Conservation (phyloP, 2,113 vertebrate species). For the Heloderma charlesbogerti region DNA sequence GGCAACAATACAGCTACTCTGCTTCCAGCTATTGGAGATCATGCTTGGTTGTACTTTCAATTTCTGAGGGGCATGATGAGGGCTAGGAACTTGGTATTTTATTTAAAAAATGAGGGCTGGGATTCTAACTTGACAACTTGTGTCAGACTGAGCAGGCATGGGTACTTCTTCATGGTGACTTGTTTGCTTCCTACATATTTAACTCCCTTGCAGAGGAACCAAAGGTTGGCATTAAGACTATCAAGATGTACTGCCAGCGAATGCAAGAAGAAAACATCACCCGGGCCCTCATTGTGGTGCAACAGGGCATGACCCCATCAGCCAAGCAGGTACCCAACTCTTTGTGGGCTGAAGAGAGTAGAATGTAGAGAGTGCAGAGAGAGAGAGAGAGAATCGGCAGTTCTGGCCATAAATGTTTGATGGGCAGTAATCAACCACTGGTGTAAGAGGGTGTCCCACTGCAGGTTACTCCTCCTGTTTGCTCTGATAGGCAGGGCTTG, state of each 20-base stretch:
- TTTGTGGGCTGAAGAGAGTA: neutral
- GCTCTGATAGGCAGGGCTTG: neutral
- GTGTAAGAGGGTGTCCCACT: neutral
- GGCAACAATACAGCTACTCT: neutral
- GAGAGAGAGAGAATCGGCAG: too few species aligned
- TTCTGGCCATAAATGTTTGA: neutral
- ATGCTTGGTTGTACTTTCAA: neutral
- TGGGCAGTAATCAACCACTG: neutral
- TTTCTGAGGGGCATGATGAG: neutral
- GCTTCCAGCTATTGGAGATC: neutral
- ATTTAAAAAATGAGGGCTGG: neutral
- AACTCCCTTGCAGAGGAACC: constrained; percentile 86
- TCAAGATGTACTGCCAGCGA: constrained; percentile 98
- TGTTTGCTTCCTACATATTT: too few species aligned
- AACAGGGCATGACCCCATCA: constrained; percentile 98
- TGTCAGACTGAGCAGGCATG: neutral
- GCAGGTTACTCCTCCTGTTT: too few species aligned
- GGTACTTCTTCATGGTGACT: neutral
- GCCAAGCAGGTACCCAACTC: constrained; percentile 90
- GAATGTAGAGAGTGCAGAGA: fast-evolving
- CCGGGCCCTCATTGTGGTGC: constrained; percentile 93
- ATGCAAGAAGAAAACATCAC: constrained; percentile 99
- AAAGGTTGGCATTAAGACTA: constrained; percentile 98
- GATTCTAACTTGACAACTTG: neutral
- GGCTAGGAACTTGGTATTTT: neutral